These are phyloP conservation scores for Paradoxurus hermaphroditus DNA, from an alignment of 2,113 vertebrate species.

Conservation along the genomic window DNA sequence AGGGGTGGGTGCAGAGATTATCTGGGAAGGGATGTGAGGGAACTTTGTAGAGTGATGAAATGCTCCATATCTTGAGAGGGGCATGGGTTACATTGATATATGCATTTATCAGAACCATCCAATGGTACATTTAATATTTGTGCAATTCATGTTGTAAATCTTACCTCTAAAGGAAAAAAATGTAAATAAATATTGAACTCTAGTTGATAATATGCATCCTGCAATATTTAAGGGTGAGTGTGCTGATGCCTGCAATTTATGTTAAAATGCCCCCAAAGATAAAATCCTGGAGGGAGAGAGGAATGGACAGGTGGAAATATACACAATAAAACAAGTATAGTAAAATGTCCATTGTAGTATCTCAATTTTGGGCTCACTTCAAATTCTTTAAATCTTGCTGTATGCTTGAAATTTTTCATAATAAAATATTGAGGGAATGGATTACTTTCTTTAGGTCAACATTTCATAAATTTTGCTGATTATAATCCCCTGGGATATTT, in stretches of 20 bases:
- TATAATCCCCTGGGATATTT: background rate
- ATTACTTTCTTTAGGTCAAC: background rate
- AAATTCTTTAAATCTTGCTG: background rate
- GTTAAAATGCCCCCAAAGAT: background rate
- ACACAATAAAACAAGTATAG: rapidly evolving
- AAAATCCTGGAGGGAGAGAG: background rate
- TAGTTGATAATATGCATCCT: background rate
- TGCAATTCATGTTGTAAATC: background rate
- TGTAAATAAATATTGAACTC: background rate
- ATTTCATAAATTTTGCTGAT: background rate
- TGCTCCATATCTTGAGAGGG: background rate
- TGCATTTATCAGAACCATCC: background rate
- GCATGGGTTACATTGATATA: background rate
- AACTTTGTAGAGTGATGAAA: background rate
- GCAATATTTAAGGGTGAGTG: background rate
- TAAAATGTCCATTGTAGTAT: background rate
- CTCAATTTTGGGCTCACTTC: background rate
- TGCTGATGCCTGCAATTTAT: background rate
- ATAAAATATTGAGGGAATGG: background rate
- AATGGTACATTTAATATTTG: background rate
- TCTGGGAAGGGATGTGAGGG: background rate
- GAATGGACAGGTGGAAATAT: background rate
- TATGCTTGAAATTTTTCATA: background rate
- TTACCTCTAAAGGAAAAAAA: background rate
- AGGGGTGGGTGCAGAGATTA: background rate